A percentile compares a stretch with the other conserved stretches of the same genome.
Evolutionary conservation across 1,140 invertebrate species (phyloP).

Genomic region (Ganaspis sp.): DNA sequence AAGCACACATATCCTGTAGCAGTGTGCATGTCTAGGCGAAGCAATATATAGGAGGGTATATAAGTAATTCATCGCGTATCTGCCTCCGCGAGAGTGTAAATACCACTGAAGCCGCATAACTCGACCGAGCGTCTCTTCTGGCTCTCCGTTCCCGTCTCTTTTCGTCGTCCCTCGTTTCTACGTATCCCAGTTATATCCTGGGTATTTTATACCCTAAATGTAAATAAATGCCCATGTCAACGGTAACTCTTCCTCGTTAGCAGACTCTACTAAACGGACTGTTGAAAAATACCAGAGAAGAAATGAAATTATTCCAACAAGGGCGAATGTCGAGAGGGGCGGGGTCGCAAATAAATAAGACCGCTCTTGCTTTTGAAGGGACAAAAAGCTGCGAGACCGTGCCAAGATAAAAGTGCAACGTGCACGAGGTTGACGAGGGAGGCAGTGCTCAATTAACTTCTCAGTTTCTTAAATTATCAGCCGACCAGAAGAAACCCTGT

Average conservation of each 20-base stretch:
- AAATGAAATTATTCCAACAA: constrained; percentile 9
- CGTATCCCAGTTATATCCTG: not conserved
- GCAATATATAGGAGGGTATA: not conserved
- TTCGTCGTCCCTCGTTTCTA: constrained; percentile 15
- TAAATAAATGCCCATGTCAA: constrained; percentile 26
- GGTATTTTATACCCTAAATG: constrained; percentile 16
- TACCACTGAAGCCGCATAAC: constrained; percentile 23
- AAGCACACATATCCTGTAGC: not conserved
- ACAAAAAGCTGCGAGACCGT: constrained; percentile 20
- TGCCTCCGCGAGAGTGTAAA: constrained; percentile 3
- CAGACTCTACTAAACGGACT: not conserved
- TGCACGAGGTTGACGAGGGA: constrained; percentile 3
- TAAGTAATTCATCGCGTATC: constrained; percentile 28
- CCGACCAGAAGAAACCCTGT: not conserved
- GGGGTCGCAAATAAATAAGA: constrained; percentile 23
- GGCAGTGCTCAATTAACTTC: constrained; percentile 17
- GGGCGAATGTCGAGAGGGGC: not conserved
- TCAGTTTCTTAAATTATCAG: constrained; percentile 22
- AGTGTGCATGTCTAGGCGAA: not conserved
- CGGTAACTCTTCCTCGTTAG: not conserved
- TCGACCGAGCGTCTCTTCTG: constrained; percentile 1
- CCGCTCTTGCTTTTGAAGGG: not conserved
- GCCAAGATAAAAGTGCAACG: constrained; percentile 31
- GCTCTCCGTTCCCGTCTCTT: not conserved
- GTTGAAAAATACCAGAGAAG: not conserved